Percentiles rank a stretch among this genome's conserved stretches.
phyloP scores from a whole-genome alignment of 2,888 invertebrate genomes.

The Colostygia pectinataria region DNA sequence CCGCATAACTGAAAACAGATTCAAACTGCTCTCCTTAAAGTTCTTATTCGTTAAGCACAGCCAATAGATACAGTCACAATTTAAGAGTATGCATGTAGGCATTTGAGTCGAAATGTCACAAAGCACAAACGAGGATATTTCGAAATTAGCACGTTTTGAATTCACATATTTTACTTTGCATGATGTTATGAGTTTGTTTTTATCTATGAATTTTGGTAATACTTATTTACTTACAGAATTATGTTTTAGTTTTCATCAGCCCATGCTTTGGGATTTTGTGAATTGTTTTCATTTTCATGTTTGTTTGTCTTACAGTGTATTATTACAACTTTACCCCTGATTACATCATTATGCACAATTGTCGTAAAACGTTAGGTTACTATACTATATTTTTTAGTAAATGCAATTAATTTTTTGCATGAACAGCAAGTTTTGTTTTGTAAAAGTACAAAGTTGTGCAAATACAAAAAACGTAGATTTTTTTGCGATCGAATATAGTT shows the following conservation, averaged over 20 bases:
- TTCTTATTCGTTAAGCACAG: constrained; percentile 32
- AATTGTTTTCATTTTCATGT: constrained; percentile 49
- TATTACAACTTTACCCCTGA: constrained; percentile 35
- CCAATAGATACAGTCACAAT: constrained; percentile 34
- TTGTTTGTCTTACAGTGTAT: constrained; percentile 56
- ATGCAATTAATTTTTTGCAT: constrained; percentile 45
- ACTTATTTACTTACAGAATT: constrained; percentile 11
- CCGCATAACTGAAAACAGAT: constrained; percentile 2
- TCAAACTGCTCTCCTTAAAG: constrained; percentile 13
- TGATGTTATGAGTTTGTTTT: constrained; percentile 54
- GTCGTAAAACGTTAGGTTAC: too few relatives aligned
- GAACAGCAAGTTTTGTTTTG: constrained; percentile 33
- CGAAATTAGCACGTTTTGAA: constrained; percentile 48
- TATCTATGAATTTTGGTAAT: constrained; percentile 17
- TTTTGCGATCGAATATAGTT: too few relatives aligned
- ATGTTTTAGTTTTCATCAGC: constrained; percentile 48
- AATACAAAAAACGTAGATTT: constrained; percentile 5
- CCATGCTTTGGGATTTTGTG: constrained; percentile 59
- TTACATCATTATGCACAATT: constrained; percentile 36
- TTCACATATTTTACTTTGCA: constrained; percentile 53
- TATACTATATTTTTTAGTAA: background rate
- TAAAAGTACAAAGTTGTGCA: constrained; percentile 9
- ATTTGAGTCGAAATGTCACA: constrained; percentile 36
- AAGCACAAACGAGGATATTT: constrained; percentile 30
- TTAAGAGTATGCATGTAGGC: constrained; percentile 49